A percentile compares a stretch with the other conserved stretches of the same genome.
Evolutionary conservation across 2,888 invertebrate genomes (phyloP).

Genomic region (Andrena bucephala): DNA sequence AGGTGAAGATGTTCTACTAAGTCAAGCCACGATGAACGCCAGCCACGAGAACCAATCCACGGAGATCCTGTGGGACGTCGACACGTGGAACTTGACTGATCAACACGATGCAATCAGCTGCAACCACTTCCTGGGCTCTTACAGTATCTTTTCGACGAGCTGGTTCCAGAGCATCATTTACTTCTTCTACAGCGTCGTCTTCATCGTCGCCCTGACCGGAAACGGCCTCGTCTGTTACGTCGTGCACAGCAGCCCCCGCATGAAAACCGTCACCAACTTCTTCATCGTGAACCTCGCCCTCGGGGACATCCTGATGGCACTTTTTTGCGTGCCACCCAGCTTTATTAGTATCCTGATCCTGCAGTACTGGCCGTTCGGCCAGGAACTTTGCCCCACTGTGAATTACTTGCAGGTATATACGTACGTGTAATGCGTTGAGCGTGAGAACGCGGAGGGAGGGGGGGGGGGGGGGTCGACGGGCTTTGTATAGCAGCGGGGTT

Average conservation of each 20-base stretch:
- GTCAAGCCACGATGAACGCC: conserved; percentile 25
- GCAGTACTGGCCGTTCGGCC: conserved; percentile 96
- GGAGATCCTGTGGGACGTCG: background rate
- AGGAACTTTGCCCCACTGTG: conserved; percentile 92
- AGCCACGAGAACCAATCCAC: conserved; percentile 13
- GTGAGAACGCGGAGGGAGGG: too few species aligned
- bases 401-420: conserved; percentile 89
- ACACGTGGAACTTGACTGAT: conserved; percentile 28
- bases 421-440: background rate
- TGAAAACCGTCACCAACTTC: conserved; percentile 97
- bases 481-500: too few species aligned
- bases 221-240: conserved; percentile 95
- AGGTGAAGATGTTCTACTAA: conserved; percentile 13
- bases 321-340: conserved; percentile 96
- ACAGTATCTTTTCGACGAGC: conserved; percentile 82
- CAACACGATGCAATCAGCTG: conserved; percentile 19
- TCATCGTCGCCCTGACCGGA: conserved; percentile 90
- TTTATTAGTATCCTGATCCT: conserved; percentile 92
- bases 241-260: conserved; percentile 92
- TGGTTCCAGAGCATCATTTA: conserved; percentile 89
- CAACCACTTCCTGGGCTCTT: conserved; percentile 45
- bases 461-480: too few species aligned
- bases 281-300: conserved; percentile 96
- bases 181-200: conserved; percentile 90
- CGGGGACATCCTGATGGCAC: conserved; percentile 95